Evolutionary conservation across 2,113 vertebrate species (phyloP).

Genomic region (Felis catus): F.catus_Fca126_mat1.0 CM031415.1:104070001-104070500

Average conservation of each 20-base stretch:
- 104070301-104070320: not conserved
- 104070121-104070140: not conserved
- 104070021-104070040: not conserved
- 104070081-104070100: not conserved
- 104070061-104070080: not conserved
- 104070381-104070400: not conserved
- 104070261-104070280: not conserved
- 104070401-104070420: not conserved
- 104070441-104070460: no score
- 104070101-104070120: not conserved
- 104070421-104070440: not conserved
- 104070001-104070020: not conserved
- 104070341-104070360: not conserved
- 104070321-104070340: not conserved
- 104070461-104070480: not conserved
- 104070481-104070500: not conserved
- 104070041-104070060: not conserved
- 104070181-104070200: not conserved
- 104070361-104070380: not conserved
- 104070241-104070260: not conserved
- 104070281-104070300: not conserved
- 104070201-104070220: not conserved
- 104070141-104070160: not conserved
- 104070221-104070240: not conserved
- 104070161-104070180: not conserved